Base-by-base conservation (phyloP, 2,888 invertebrate genomes). In the Cantharis rufa region DNA sequence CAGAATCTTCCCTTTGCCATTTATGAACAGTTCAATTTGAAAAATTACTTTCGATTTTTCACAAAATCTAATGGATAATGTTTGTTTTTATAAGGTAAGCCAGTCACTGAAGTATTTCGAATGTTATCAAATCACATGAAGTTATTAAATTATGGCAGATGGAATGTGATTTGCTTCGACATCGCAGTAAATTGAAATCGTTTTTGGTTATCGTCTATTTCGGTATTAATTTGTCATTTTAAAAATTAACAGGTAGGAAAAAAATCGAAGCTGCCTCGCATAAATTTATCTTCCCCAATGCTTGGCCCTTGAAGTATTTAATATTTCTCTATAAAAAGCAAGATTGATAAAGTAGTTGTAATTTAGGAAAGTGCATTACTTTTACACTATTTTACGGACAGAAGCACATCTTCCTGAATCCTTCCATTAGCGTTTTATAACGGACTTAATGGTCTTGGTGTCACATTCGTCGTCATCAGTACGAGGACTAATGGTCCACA, bases 381-480 rank as follows among this genome's bases (percentile, higher is more conserved):
- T 61, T 62, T 71, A 64, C 71, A 74, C 62, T 69, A 63, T 77
- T 74, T 73, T 66, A 71, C 68, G 69, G 77, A 71, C 74, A 74
- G 24, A 77, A 77, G 77, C 69, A 77, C 71, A 71, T 77, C 74
- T 77, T 74, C 71, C 72, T 74, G 72, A 74, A 77, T 77, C 74
- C 74, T 70, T 75, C 78, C 78, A 75, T 78, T 75, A 75, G 74
- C 72, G 75, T 74, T 72, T 71, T 76, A 75, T 75, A 78, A 78
- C 75, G 70, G 63, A 78, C 76, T 78, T 76, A 78, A 78, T 78
- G 73, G 74, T 76, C 62, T 32, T 69, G 71, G 64, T 78, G 78
- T 78, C 78, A 78, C 78, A 78, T 78, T 72, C 76, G 76, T 78
- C 76, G 76, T 78, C 78, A 78, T 78, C 78, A 78, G 75, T 66